These are phyloP conservation scores for Pachyrhynchus sulphureomaculatus DNA, from an alignment of 1,140 invertebrate species.

Conservation along the genomic window DNA sequence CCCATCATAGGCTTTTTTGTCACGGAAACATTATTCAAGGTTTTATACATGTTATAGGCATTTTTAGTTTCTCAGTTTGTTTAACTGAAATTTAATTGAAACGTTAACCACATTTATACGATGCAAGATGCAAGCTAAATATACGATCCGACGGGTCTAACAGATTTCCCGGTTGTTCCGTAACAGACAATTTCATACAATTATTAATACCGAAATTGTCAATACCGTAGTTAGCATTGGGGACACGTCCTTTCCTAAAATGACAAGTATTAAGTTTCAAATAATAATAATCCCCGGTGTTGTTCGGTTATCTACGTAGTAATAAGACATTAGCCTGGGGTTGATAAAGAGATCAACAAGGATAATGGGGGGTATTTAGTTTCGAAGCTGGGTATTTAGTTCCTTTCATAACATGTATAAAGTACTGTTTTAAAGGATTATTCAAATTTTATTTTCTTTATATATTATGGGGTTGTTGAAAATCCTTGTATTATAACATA, in stretches of 20 bases:
- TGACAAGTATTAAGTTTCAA: slow-evolving; percentile 5
- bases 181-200: not conserved
- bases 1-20: too few species aligned
- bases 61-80: too few species aligned
- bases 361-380: slow-evolving; percentile 6
- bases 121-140: too few species aligned
- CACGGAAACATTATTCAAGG: too few species aligned
- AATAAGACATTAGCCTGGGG: not conserved
- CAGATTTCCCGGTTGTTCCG: not conserved
- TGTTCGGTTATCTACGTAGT: slow-evolving; percentile 7
- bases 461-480: too few species aligned
- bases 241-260: not conserved
- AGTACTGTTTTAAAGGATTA: too few species aligned
- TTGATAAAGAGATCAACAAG: slow-evolving; percentile 12
- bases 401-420: not conserved
- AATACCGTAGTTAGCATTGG: not conserved
- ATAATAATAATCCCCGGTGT: slow-evolving; percentile 7
- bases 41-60: too few species aligned
- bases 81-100: too few species aligned
- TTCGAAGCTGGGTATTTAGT: not conserved
- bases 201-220: not conserved
- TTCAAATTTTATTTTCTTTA: too few species aligned
- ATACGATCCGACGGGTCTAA: too few species aligned
- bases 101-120: too few species aligned
- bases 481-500: too few species aligned